Percentiles rank a stretch among this genome's conserved stretches.
These are phyloP conservation scores for Falco cherrug DNA, from an alignment of 2,797 vertebrate species.

Conservation along the genomic window DNA sequence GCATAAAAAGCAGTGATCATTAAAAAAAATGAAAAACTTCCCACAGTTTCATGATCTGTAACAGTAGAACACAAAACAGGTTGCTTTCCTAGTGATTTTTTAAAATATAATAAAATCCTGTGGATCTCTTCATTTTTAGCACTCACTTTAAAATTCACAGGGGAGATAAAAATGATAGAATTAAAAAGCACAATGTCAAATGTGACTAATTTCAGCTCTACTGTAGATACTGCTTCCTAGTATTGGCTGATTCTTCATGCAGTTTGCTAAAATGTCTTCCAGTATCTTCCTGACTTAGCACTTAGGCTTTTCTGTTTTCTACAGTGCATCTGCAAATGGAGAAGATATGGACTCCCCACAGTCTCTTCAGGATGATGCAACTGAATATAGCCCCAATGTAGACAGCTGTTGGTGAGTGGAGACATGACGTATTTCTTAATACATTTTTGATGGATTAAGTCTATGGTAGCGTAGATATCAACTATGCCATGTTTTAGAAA, in stretches of 20 bases:
- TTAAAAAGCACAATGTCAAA: background rate
- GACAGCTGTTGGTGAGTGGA: constrained; percentile 76
- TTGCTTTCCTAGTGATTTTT: background rate
- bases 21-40: background rate
- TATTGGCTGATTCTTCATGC: background rate
- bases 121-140: background rate
- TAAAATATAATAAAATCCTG: background rate
- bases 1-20: background rate
- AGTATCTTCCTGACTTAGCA: background rate
- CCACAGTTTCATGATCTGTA: background rate
- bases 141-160: background rate
- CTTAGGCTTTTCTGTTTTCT: background rate
- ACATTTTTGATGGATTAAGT: background rate
- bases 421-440: background rate
- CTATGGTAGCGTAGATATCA: background rate
- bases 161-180: background rate
- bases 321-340: constrained; percentile 72
- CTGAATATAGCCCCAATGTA: constrained; percentile 76
- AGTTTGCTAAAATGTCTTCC: background rate
- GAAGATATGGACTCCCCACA: constrained; percentile 84
- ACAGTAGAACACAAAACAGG: background rate
- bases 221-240: background rate
- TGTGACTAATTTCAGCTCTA: background rate
- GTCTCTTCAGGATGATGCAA: constrained; percentile 78
- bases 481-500: background rate